These are phyloP conservation scores for Nasonovia ribisnigri DNA, from an alignment of 2,888 invertebrate genomes.

Conservation along the genomic window DNA sequence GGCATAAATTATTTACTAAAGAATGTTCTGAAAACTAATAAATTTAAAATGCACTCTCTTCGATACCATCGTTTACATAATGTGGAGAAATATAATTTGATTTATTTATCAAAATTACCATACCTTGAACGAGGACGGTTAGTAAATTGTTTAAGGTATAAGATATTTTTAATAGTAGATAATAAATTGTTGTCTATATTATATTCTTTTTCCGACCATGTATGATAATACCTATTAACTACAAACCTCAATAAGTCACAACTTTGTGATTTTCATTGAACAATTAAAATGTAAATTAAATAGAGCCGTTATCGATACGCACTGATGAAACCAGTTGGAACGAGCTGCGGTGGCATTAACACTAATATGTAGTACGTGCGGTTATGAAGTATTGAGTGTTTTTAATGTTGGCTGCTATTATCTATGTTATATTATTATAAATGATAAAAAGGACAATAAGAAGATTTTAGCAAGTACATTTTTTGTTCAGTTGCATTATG, in stretches of 20 bases:
- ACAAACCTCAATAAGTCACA: slow-evolving; percentile 14
- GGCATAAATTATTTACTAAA: background rate
- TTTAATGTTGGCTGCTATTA: background rate
- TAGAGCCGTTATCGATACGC: background rate
- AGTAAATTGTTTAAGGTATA: background rate
- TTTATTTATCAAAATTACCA: background rate
- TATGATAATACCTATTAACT: background rate
- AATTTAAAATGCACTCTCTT: background rate
- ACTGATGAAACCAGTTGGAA: slow-evolving; percentile 8
- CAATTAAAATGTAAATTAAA: slow-evolving; percentile 38
- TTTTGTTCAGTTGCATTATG: slow-evolving; percentile 5
- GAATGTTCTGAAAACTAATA: slow-evolving; percentile 14
- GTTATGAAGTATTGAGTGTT: slow-evolving; percentile 7
- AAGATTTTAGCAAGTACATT: background rate
- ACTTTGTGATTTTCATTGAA: slow-evolving; percentile 13
- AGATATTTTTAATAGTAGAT: background rate
- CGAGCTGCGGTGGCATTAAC: background rate
- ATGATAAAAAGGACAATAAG: background rate
- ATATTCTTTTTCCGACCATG: background rate
- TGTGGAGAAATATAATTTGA: background rate
- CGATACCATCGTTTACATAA: background rate
- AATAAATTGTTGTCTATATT: background rate
- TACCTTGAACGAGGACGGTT: background rate
- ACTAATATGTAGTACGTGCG: background rate
- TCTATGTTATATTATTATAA: background rate